Conservation (phyloP, 35 echinoderm and acorn worm genomes). For the Strongylocentrotus purpuratus region DNA sequence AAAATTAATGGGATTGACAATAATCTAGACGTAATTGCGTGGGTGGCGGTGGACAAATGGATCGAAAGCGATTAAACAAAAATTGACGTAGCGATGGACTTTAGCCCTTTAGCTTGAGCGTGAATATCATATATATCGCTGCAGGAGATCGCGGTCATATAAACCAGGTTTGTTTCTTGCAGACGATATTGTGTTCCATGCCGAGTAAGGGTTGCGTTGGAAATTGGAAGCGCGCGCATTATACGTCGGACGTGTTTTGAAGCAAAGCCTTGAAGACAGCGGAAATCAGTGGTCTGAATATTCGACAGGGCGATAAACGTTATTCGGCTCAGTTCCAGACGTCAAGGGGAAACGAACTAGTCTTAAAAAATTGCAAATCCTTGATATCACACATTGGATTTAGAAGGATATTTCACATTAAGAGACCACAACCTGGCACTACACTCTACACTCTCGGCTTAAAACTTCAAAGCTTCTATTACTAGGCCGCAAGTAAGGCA, state of each 20-base stretch:
- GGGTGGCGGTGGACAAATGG: background rate
- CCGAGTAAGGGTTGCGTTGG: background rate
- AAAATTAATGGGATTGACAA: background rate
- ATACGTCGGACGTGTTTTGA: background rate
- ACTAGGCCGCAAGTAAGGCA: no score
- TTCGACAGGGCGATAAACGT: background rate
- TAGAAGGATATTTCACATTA: background rate
- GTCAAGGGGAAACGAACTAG: background rate
- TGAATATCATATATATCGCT: background rate
- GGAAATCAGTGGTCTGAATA: background rate
- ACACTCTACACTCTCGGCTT: background rate
- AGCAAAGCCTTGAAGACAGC: background rate
- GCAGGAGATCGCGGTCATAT: background rate
- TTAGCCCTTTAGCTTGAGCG: background rate
- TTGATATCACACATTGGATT: background rate
- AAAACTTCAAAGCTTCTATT: background rate
- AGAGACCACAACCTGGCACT: background rate
- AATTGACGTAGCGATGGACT: background rate
- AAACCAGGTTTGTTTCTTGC: background rate
- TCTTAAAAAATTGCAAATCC: background rate
- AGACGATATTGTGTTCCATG: background rate
- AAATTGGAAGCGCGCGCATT: background rate
- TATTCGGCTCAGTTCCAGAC: conserved; percentile 8
- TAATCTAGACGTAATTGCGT: background rate
- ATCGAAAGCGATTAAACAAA: conserved; percentile 12